Conservation (phyloP, 30 jellyfish, hydroid and myxozoan genomes). For the Rhopilema esculentum region DNA sequence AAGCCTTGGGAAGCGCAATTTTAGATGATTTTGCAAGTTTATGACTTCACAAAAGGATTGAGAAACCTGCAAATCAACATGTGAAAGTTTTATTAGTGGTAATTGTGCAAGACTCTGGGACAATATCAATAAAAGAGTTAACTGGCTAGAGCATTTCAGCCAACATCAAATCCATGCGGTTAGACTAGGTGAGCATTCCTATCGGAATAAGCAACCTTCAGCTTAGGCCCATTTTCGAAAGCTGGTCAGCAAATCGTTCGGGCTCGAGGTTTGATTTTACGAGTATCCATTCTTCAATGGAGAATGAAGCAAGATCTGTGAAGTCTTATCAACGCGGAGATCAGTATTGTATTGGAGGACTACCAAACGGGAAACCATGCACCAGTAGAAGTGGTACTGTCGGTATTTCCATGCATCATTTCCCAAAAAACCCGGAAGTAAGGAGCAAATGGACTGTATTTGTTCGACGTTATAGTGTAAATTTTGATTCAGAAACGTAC, state of each 20-base stretch:
- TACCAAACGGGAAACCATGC: constrained; percentile 2
- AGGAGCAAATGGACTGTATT: neutral
- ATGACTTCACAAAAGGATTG: neutral
- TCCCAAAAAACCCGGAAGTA: neutral
- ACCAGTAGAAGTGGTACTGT: neutral
- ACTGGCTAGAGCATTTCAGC: neutral
- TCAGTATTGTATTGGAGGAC: constrained; percentile 9
- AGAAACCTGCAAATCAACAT: neutral
- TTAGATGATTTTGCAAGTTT: neutral
- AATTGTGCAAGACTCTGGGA: neutral
- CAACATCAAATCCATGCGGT: neutral
- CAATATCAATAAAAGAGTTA: neutral
- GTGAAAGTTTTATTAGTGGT: neutral
- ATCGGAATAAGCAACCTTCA: neutral
- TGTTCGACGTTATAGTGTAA: neutral
- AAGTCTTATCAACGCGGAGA: neutral
- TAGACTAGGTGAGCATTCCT: neutral
- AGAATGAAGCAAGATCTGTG: neutral
- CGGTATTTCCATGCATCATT: neutral
- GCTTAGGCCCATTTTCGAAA: neutral
- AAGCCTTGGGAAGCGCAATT: neutral
- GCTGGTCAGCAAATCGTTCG: neutral
- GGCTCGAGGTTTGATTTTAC: neutral
- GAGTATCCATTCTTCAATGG: neutral
- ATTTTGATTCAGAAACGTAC: constrained; percentile 1